Base-by-base conservation (phyloP, 2,888 invertebrate genomes). In the Panopea generosa region DNA sequence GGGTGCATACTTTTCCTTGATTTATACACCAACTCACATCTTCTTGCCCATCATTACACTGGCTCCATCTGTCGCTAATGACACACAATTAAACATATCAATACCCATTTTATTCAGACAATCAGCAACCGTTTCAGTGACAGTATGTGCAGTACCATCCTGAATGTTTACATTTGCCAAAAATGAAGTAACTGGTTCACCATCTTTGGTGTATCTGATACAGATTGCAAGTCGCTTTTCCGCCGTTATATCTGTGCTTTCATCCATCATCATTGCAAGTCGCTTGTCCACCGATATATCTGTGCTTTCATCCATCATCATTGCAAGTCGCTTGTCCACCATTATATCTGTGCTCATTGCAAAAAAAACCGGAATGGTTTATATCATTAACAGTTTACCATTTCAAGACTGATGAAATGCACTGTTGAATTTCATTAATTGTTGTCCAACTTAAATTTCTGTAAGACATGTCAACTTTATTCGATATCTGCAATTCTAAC, bases 31-130 rank as follows among this genome's bases (percentile, higher is more conserved):
- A 40, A 65, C 70, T 14, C 76, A 69, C 18, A 63, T 43, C 3
- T 65, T 24, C 20, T 57, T 73, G 16, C 80, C 76, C 53, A 68
- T 60, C 73, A 80, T 77, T 3, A 56, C 71, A 16, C 66, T 24
- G 9, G 79, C 77, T 9, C 79, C 79, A 69, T 80, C 73, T 33
- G 75, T 80, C 3, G 73, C 70, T 11, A 83, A 24, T 22, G 79
- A 77, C 0, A 27, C 29, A 40, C 74, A 65, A 2, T 69, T 67
- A 1, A 27, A 4, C 14, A 68, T 14, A 14, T 56, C 26, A 7
- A 83, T 49, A 18, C 55, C 65, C 18, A 18, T 27, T 22, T 66
- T 29, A 33, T 33, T 33, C 33, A 33, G 33, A 33, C 33, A 33
- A 33, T 33, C 33, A 33, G 33, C 33, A 33, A 33, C 33, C 11